phyloP scores from a whole-genome alignment of 2,797 vertebrate genomes.

The Gambusia yucatana region DNA sequence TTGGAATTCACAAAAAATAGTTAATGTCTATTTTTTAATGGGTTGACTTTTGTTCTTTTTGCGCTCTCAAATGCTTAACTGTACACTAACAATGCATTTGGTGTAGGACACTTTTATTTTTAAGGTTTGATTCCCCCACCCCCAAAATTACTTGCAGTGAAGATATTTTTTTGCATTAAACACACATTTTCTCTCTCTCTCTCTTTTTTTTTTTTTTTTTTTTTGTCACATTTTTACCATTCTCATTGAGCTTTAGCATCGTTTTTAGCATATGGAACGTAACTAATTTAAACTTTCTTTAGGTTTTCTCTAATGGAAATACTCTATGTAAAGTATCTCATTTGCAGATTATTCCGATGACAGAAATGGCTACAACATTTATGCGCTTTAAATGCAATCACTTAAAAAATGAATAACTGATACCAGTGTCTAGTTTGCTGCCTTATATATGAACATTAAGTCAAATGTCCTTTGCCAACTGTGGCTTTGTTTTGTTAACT shows the following conservation, averaged over 20 bases:
- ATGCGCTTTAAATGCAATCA: background rate
- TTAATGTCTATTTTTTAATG: background rate
- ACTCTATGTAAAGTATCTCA: background rate
- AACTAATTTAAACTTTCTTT: background rate
- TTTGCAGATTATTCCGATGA: background rate
- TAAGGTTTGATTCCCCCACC: background rate
- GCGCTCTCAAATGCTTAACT: no score
- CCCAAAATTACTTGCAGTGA: no score
- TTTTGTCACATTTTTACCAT: background rate
- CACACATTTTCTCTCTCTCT: background rate
- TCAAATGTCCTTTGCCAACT: background rate
- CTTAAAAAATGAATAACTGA: background rate
- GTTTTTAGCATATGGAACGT: background rate
- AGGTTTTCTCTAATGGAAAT: background rate
- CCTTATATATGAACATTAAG: background rate
- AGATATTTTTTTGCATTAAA: background rate
- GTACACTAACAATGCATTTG: background rate
- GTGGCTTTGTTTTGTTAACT: constrained; percentile 13
- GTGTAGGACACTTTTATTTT: background rate
- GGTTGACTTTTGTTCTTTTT: no score
- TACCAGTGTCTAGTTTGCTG: background rate
- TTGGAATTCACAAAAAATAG: background rate
- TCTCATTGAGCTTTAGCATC: background rate
- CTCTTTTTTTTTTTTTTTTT: background rate
- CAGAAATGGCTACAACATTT: background rate